Conservation (phyloP, 2,113 vertebrate genomes). For the Oryctolagus cuniculus region mOryCun1.1 NC_091436.1:106334501-106335000, state of each 20-base stretch:
- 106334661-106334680: fast-evolving
- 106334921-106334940: neutral
- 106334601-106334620: neutral
- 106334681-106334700: neutral
- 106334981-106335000: neutral
- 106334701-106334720: neutral
- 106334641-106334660: neutral
- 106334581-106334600: neutral
- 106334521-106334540: too few relatives aligned
- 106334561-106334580: neutral
- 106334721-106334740: neutral
- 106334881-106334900: neutral
- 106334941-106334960: neutral
- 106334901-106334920: neutral
- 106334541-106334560: neutral
- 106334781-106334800: neutral
- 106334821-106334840: neutral
- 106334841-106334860: neutral
- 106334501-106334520: too few relatives aligned
- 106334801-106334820: neutral
- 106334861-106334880: neutral
- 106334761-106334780: neutral
- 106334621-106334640: neutral
- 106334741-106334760: neutral
- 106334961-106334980: constrained; percentile 6